Percentiles rank a stretch among this genome's conserved stretches.
Evolutionary conservation across 1,140 invertebrate species (phyloP).

Genomic region (Pseudomyrmex concolor): DNA sequence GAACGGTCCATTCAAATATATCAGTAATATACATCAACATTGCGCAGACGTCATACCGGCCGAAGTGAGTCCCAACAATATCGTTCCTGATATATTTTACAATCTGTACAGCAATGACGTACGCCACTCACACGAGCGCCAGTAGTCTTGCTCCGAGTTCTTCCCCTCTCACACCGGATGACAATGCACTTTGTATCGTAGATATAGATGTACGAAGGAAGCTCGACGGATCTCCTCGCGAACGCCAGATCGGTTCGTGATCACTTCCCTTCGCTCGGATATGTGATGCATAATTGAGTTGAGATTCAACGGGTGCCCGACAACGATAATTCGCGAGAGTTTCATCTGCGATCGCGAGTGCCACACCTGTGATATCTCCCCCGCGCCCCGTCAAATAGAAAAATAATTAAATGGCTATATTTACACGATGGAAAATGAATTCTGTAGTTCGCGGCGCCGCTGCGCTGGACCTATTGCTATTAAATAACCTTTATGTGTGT

Average conservation of each 20-base stretch:
- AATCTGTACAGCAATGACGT: slow-evolving; percentile 5
- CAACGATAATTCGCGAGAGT: slow-evolving; percentile 30
- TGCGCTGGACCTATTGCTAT: slow-evolving; percentile 67
- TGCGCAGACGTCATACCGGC: slow-evolving; percentile 59
- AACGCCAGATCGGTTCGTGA: slow-evolving; percentile 52
- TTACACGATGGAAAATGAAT: slow-evolving; percentile 79
- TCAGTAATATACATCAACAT: slow-evolving; percentile 75
- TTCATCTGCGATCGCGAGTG: neutral
- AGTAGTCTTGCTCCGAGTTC: neutral
- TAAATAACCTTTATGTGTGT: slow-evolving; percentile 35
- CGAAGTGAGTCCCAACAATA: slow-evolving; percentile 32
- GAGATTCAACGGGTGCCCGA: slow-evolving; percentile 69
- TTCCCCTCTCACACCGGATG: slow-evolving; percentile 32
- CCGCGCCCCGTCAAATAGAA: slow-evolving; percentile 76
- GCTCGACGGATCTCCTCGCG: slow-evolving; percentile 62
- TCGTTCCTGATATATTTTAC: slow-evolving; percentile 1
- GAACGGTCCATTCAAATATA: slow-evolving; percentile 76
- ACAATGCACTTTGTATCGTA: slow-evolving; percentile 56
- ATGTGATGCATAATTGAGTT: slow-evolving; percentile 69
- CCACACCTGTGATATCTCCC: slow-evolving; percentile 1
- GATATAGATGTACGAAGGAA: slow-evolving; percentile 67
- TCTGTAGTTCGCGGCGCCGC: slow-evolving; percentile 31
- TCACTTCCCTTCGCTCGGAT: slow-evolving; percentile 61
- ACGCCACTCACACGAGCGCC: neutral
- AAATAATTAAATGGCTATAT: slow-evolving; percentile 81